Conservation (phyloP, 2,888 invertebrate species). For the Ecdyonurus torrentis region DNA sequence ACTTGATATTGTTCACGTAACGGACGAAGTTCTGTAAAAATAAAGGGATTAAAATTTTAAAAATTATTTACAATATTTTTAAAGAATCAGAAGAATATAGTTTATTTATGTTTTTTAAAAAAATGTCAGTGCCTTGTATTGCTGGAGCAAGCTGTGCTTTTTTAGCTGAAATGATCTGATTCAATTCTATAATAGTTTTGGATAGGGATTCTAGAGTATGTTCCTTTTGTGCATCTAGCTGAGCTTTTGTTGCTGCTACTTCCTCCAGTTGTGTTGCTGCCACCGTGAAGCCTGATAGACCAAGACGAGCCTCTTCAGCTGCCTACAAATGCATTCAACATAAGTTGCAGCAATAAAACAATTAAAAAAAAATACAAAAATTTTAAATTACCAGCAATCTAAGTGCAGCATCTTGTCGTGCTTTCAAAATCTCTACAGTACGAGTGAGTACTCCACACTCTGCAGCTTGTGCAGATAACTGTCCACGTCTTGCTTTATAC, state of each 20-base stretch:
- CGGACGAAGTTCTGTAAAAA: not conserved
- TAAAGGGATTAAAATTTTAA: not conserved
- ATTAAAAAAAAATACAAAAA: not conserved
- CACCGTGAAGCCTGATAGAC: not conserved
- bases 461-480: not conserved
- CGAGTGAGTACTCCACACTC: not conserved
- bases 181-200: not conserved
- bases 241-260: not conserved
- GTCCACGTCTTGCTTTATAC: not conserved
- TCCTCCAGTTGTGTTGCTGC: not conserved
- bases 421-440: not conserved
- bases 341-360: not conserved
- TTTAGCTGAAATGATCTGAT: conserved; percentile 1
- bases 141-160: conserved; percentile 2
- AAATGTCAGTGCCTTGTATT: not conserved
- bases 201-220: not conserved
- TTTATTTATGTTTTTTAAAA: no score
- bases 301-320: not conserved
- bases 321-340: no score
- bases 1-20: not conserved
- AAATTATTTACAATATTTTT: not conserved
- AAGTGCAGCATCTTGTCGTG: not conserved
- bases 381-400: not conserved
- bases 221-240: conserved; percentile 1
- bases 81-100: no score